Conservation (phyloP, 2,113 vertebrate genomes). For the Nothocercus julius region DNA sequence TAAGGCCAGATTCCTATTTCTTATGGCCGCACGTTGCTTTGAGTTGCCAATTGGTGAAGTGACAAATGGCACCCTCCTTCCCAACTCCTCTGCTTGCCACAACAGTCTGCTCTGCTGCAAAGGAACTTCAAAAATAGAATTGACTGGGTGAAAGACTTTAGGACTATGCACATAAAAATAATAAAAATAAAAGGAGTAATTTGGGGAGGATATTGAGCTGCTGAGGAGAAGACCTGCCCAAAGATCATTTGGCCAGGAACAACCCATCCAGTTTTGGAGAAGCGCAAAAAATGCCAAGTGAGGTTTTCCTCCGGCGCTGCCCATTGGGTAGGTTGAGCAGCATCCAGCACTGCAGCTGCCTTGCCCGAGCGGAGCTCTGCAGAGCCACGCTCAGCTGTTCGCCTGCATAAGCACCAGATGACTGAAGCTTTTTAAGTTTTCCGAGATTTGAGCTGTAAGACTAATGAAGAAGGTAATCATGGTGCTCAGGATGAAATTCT, state of each 20-base stretch:
- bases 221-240: not conserved
- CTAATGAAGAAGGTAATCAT: not conserved
- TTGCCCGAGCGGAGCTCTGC: rapidly evolving
- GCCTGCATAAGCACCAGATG: not conserved
- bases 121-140: not conserved
- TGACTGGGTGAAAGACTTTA: not conserved
- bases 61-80: not conserved
- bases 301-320: rapidly evolving
- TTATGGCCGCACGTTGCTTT: not conserved
- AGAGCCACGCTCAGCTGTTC: not conserved
- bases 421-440: not conserved
- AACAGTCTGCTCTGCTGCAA: not conserved
- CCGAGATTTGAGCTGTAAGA: rapidly evolving
- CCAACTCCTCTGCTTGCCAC: not conserved
- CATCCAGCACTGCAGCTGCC: rapidly evolving
- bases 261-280: not conserved
- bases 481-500: not conserved
- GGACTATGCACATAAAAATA: not conserved
- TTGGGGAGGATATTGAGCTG: not conserved
- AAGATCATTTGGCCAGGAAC: not conserved
- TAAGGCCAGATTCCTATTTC: not conserved
- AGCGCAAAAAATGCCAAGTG: not conserved
- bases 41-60: not conserved
- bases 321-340: not conserved
- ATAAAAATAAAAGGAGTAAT: not conserved